phyloP scores from a whole-genome alignment of 2,797 vertebrate species.

The Poecilia wingei region DNA sequence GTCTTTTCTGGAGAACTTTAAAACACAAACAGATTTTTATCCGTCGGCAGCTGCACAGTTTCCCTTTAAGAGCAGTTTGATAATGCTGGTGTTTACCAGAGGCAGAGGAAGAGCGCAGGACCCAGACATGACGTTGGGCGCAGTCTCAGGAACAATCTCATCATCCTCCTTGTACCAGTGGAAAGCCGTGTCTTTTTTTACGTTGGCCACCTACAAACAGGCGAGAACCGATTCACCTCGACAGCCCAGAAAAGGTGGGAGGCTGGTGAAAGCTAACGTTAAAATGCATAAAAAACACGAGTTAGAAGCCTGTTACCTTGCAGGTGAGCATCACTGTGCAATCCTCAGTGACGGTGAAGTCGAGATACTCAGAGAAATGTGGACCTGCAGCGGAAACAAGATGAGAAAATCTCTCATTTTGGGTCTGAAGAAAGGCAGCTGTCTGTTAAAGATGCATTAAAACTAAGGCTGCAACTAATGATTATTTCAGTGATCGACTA shows the following conservation, averaged over 20 bases:
- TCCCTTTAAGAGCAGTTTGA: not conserved
- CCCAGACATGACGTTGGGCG: slow-evolving; percentile 86
- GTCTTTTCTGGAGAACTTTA: slow-evolving; percentile 92
- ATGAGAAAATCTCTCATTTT: not conserved
- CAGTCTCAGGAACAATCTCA: slow-evolving; percentile 80
- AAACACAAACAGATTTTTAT: slow-evolving; percentile 16
- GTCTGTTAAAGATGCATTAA: not conserved
- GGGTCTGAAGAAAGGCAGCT: not conserved
- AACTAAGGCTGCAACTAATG: too few species aligned
- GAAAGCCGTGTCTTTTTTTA: slow-evolving; percentile 92
- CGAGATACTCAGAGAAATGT: slow-evolving; percentile 91
- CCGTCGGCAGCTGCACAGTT: not conserved
- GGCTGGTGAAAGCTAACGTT: not conserved
- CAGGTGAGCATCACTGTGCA: slow-evolving; percentile 91
- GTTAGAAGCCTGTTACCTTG: slow-evolving; percentile 82
- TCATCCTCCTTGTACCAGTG: slow-evolving; percentile 93
- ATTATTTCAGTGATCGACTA: too few species aligned
- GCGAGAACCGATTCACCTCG: not conserved
- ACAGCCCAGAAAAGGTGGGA: not conserved
- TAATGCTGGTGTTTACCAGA: slow-evolving; percentile 73
- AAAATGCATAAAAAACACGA: not conserved
- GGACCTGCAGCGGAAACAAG: slow-evolving; percentile 80
- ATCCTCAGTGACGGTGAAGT: slow-evolving; percentile 89
- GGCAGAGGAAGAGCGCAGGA: slow-evolving; percentile 86
- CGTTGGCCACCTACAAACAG: slow-evolving; percentile 87